Evolutionary conservation across 30 jellyfish, hydroid and myxozoan genomes (phyloP), one percentile per base, ranked within the genome.

Genomic region (Hydractinia symbiolongicarpus): DNA sequence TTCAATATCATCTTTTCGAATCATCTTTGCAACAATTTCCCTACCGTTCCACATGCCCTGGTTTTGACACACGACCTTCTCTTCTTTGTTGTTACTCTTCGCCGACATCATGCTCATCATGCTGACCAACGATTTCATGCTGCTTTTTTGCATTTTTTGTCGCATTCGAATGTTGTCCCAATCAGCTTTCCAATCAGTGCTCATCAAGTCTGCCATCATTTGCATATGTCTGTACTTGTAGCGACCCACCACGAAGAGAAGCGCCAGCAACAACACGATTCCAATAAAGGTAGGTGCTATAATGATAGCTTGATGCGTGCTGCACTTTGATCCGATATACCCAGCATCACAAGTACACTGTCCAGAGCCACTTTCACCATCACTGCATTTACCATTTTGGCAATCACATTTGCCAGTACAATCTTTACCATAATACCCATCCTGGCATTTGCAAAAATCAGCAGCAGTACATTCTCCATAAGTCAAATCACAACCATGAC

Each of bases 321-420:
- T 44, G 70, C 87, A 79, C 6, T 52, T 62, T 53, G 67, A 50
- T 10, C 87, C 87, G 16, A 50, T 79, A 55, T 79, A 66, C 6
- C 87, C 84, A 9, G 87, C 64, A 61, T 17, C 87, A 79, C 87
- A 79, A 14, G 11, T 79, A 54, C 87, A 79, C 30, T 7, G 69
- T 5, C 87, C 87, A 40, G 66, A 21, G 6, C 87, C 87, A 9
- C 68, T 79, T 16, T 56, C 88, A 67, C 98, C 98, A 67, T 84
- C 86, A 20, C 71, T 79, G 81, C 98, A 93, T 17, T 54, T 77
- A 7, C 98, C 98, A 76, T 84, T 21, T 14, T 52, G 74, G 71
- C 98, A 93, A 50, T 73, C 61, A 66, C 98, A 93, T 62, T 79
- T 81, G 67, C 81, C 69, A 8, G 93, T 44, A 81, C 98, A 93